Evolutionary conservation across 2,113 vertebrate genomes (phyloP), one percentile per base, ranked within the genome.

Genomic region (Ophiodon elongatus): DNA sequence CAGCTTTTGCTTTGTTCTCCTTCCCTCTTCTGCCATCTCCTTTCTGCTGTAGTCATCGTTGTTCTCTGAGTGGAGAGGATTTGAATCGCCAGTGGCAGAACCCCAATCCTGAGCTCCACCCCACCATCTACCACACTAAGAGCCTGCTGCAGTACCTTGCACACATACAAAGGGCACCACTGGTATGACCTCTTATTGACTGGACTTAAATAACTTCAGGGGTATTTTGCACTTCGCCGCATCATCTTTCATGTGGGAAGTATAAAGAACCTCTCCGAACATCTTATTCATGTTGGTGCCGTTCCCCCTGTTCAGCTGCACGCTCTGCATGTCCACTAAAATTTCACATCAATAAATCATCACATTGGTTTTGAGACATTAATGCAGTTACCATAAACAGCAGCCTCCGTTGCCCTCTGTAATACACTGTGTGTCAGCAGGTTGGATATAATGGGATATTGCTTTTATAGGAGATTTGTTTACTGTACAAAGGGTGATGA

Each of bases 11-110:
- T 83, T 33, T 83, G n/a, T 74, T 80, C 41, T 80, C 9, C n/a
- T 85, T 54, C 45, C 63, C 25, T 82, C 54, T 43, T 63, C 50
- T 80, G 39, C 57, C 29, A 3, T 79, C 67, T 86, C 60, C 47
- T 85, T 62, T 74, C 77, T 78, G 66, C 76, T 84, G 9, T 83
- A 99, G 98, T 92, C 97, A 99, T 91, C 97, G 98, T 77, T 99
- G 98, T 91, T 99, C 98, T 92, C 95, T 99, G 94, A 99, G 98
- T 93, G 98, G 98, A 85, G 98, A 99, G 92, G 98, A 99, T 94
- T 96, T 99, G 94, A 99, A 99, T 92, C 96, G 98, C 76, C 98
- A 99, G 87, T 99, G 98, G 98, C 97, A 97, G 94, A 97, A 92
- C 88, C 98, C 98, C 91, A 98, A 95, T 89, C 94, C 93, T 60